Conservation (phyloP, 2,797 vertebrate species). For the Labeo calbasu region DNA sequence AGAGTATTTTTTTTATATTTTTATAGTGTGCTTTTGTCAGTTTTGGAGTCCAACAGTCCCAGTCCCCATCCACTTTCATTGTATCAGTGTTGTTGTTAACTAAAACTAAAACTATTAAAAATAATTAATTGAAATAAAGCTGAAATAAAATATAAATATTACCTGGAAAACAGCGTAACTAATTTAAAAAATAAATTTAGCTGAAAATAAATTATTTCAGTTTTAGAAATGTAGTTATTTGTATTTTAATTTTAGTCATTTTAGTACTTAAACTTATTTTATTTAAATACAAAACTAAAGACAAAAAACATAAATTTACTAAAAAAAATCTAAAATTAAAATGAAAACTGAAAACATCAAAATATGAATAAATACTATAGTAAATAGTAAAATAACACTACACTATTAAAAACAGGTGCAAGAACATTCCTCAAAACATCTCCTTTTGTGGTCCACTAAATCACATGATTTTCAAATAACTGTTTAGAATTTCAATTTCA, state of each 20-base stretch:
- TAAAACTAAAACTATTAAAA: not conserved
- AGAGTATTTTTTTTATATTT: not conserved
- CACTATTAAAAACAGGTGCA: not conserved
- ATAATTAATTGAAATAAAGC: no score
- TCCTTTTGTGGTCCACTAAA: not conserved
- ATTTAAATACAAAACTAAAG: not conserved
- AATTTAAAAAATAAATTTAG: no score
- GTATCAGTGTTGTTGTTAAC: not conserved
- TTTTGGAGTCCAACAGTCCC: not conserved
- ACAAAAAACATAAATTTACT: not conserved
- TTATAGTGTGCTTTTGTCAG: not conserved
- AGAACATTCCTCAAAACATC: constrained; percentile 1
- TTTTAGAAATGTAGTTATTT: no score
- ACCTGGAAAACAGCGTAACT: not conserved
- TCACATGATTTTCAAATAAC: not conserved
- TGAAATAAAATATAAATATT: not conserved
- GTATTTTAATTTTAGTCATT: no score
- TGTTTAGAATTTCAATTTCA: not conserved
- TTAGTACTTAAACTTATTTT: no score
- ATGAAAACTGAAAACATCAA: not conserved
- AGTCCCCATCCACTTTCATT: not conserved
- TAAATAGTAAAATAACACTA: not conserved
- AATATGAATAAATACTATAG: not conserved
- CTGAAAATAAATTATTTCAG: no score
- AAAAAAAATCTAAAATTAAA: not conserved